Percentiles rank a stretch among this genome's conserved stretches.
phyloP scores from a whole-genome alignment of 2,888 invertebrate genomes.

The Ommatoiulus sabulosus region DNA sequence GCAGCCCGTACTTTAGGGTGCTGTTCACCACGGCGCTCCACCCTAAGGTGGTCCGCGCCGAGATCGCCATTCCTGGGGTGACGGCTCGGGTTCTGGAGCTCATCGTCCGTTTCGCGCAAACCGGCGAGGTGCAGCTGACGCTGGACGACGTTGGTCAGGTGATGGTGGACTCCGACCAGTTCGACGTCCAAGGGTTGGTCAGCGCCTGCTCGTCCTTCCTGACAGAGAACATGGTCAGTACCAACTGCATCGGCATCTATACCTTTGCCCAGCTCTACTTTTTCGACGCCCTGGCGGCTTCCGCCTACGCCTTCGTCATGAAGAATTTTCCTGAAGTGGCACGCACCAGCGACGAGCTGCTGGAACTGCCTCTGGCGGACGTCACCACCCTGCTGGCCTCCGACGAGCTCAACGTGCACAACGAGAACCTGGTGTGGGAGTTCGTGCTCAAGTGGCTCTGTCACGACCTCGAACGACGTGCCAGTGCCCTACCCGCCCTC shows the following conservation, averaged over 20 bases:
- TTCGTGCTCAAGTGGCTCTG: constrained; percentile 34
- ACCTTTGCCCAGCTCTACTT: constrained; percentile 83
- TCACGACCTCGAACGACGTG: neutral
- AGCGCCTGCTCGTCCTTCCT: constrained; percentile 85
- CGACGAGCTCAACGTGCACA: constrained; percentile 41
- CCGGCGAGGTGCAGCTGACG: constrained; percentile 80
- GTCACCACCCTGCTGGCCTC: neutral
- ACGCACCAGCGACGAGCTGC: neutral
- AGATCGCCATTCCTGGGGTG: constrained; percentile 82
- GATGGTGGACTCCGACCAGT: constrained; percentile 87
- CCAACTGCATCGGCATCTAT: constrained; percentile 87
- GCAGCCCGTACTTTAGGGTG: constrained; percentile 91
- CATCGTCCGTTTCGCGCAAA: constrained; percentile 86
- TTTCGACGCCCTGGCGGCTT: constrained; percentile 75
- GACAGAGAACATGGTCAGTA: constrained; percentile 75
- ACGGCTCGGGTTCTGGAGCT: constrained; percentile 81
- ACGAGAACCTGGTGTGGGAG: constrained; percentile 39
- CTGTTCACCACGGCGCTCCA: constrained; percentile 85
- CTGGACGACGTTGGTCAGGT: constrained; percentile 82
- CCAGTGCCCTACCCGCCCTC: neutral
- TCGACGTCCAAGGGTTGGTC: constrained; percentile 84
- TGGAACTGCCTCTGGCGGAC: neutral
- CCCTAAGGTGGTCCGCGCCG: constrained; percentile 74
- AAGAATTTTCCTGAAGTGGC: neutral
- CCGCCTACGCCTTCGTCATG: neutral